Evolutionary conservation across 2,888 invertebrate genomes (phyloP).

Genomic region (Latrodectus hesperus): DNA sequence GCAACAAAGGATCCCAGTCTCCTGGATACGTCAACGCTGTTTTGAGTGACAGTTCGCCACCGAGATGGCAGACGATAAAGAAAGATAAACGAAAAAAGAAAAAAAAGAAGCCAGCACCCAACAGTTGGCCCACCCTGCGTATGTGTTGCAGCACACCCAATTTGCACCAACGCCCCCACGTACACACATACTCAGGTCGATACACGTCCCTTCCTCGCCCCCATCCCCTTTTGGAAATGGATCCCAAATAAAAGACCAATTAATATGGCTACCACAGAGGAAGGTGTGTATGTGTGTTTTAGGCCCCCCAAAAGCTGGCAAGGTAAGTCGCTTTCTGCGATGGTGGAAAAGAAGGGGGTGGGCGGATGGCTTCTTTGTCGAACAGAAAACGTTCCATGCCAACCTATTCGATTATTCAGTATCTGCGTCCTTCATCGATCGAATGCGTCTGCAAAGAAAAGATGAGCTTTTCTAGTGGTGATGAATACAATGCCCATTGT

Average conservation of each 20-base stretch:
- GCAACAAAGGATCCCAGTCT: conserved; percentile 48
- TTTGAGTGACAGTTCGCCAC: conserved; percentile 55
- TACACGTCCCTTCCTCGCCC: conserved; percentile 22
- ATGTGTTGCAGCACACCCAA: conserved; percentile 65
- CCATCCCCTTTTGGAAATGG: conserved; percentile 35
- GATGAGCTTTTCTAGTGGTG: conserved; percentile 7
- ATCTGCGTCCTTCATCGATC: conserved; percentile 37
- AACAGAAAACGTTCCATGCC: neutral
- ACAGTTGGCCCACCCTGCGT: conserved; percentile 55
- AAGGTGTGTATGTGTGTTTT: conserved; percentile 9
- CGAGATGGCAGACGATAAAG: conserved; percentile 6
- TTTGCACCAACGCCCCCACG: conserved; percentile 63
- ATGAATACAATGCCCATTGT: conserved; percentile 32
- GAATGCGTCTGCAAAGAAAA: conserved; percentile 16
- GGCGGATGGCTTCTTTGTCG: neutral
- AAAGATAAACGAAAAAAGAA: conserved; percentile 36
- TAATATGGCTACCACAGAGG: conserved; percentile 50
- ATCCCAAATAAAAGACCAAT: conserved; percentile 66
- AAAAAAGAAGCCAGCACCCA: conserved; percentile 33
- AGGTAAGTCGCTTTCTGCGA: too few relatives aligned
- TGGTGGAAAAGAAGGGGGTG: conserved; percentile 11
- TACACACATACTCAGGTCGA: conserved; percentile 47
- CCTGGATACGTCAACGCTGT: conserved; percentile 31
- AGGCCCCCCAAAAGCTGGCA: conserved; percentile 17
- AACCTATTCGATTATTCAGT: conserved; percentile 59